Conservation (phyloP, 2,888 invertebrate species). For the Meiosimyza decipiens region DNA sequence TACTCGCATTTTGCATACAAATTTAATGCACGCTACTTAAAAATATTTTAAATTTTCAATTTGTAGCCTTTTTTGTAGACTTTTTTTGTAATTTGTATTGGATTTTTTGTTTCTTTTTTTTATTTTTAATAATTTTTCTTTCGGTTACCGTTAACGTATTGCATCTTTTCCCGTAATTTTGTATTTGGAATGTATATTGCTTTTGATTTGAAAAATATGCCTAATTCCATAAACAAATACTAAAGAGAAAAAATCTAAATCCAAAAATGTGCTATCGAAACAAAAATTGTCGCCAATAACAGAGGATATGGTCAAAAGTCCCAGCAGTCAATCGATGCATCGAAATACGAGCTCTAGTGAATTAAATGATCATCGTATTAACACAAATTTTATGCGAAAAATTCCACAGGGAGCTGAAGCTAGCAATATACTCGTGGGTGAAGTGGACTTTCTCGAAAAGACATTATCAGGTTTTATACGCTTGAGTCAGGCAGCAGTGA, state of each 20-base stretch:
- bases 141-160: neutral
- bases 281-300: slow-evolving; percentile 60
- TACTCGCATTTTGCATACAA: neutral
- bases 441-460: slow-evolving; percentile 94
- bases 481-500: slow-evolving; percentile 84
- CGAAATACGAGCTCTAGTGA: slow-evolving; percentile 79
- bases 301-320: slow-evolving; percentile 81
- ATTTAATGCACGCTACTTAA: neutral
- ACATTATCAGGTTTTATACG: slow-evolving; percentile 94
- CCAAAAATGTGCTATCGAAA: slow-evolving; percentile 52
- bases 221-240: slow-evolving; percentile 44
- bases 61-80: slow-evolving; percentile 19
- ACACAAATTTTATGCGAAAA: slow-evolving; percentile 94
- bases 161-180: slow-evolving; percentile 18
- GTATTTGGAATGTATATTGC: slow-evolving; percentile 22
- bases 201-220: slow-evolving; percentile 20
- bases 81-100: slow-evolving; percentile 44
- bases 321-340: slow-evolving; percentile 83
- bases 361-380: slow-evolving; percentile 78
- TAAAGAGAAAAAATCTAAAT: slow-evolving; percentile 59
- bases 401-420: slow-evolving; percentile 97
- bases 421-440: slow-evolving; percentile 96
- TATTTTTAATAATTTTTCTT: neutral
- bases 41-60: neutral
- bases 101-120: slow-evolving; percentile 11